Evolutionary conservation across 2,888 invertebrate genomes (phyloP).

Genomic region (Tetranychus truncatus): DNA sequence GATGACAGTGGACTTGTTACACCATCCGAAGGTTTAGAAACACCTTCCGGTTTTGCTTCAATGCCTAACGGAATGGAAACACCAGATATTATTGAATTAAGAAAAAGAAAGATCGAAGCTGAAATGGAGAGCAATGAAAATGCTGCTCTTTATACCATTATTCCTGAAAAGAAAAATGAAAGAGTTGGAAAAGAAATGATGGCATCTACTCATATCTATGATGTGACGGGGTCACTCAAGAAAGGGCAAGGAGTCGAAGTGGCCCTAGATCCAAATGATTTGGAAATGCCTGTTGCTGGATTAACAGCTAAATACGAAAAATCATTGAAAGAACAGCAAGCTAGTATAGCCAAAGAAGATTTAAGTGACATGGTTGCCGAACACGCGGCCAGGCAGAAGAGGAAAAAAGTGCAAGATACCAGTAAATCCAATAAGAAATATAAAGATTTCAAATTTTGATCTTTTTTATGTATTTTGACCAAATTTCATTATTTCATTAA

Average conservation of each 20-base stretch:
- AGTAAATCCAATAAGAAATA: constrained; percentile 52
- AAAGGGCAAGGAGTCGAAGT: constrained; percentile 54
- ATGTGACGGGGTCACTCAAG: constrained; percentile 45
- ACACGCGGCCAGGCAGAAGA: constrained; percentile 85
- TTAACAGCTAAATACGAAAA: constrained; percentile 91
- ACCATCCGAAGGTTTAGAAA: constrained; percentile 67
- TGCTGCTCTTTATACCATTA: constrained; percentile 78
- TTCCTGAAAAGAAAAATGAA: constrained; percentile 83
- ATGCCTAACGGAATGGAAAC: constrained; percentile 92
- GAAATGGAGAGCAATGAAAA: constrained; percentile 90
- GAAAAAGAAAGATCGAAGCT: constrained; percentile 86
- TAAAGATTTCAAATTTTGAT: constrained; percentile 89
- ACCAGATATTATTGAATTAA: constrained; percentile 89
- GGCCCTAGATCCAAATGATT: constrained; percentile 86
- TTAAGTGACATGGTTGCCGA: constrained; percentile 96
- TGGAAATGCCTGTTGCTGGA: constrained; percentile 84
- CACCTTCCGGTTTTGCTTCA: constrained; percentile 75
- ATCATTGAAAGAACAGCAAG: constrained; percentile 72
- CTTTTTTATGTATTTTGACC: background rate
- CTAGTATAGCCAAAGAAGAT: constrained; percentile 73
- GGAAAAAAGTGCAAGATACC: constrained; percentile 50
- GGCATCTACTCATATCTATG: constrained; percentile 93
- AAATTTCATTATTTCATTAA: background rate
- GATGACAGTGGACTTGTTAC: constrained; percentile 73
- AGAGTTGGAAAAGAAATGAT: constrained; percentile 70